Evolutionary conservation across 2,113 vertebrate genomes (phyloP).

Genomic region (Cebidichthys violaceus): DNA sequence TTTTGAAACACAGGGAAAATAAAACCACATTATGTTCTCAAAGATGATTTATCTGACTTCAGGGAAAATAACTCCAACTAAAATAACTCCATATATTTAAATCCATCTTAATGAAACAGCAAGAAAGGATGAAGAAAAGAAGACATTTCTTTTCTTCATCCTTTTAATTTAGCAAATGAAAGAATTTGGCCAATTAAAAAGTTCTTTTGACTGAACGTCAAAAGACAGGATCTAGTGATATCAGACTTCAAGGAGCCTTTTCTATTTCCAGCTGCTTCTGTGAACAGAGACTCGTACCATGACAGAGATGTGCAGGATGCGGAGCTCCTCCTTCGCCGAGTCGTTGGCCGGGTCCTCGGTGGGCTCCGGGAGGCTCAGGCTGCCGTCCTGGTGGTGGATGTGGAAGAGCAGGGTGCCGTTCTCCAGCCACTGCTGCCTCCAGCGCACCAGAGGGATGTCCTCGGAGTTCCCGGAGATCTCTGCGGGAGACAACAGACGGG

Average conservation of each 20-base stretch:
- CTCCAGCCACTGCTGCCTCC: conserved; percentile 99
- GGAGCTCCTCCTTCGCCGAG: conserved; percentile 93
- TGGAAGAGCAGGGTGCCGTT: conserved; percentile 98
- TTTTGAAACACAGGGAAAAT: too few species aligned
- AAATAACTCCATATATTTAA: neutral
- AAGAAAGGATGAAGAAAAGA: neutral
- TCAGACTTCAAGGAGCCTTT: neutral
- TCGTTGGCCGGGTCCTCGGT: conserved; percentile 91
- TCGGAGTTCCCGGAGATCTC: conserved; percentile 98
- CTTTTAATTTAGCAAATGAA: conserved; percentile 27
- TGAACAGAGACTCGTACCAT: conserved; percentile 85
- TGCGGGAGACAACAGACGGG: conserved; percentile 65
- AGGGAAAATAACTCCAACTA: conserved; percentile 1
- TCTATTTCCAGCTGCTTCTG: conserved; percentile 17
- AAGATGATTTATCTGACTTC: conserved; percentile 1
- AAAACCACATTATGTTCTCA: too few species aligned
- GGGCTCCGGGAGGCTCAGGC: conserved; percentile 88
- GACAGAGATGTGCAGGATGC: conserved; percentile 98
- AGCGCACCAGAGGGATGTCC: conserved; percentile 96
- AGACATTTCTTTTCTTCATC: neutral
- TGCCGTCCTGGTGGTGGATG: conserved; percentile 97
- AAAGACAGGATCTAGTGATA: neutral
- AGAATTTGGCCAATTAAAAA: conserved; percentile 38
- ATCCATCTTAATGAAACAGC: conserved; percentile 4
- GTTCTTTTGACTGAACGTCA: conserved; percentile 15